Conservation (phyloP, 2,888 invertebrate genomes). For the Cartodere bifasciata region DNA sequence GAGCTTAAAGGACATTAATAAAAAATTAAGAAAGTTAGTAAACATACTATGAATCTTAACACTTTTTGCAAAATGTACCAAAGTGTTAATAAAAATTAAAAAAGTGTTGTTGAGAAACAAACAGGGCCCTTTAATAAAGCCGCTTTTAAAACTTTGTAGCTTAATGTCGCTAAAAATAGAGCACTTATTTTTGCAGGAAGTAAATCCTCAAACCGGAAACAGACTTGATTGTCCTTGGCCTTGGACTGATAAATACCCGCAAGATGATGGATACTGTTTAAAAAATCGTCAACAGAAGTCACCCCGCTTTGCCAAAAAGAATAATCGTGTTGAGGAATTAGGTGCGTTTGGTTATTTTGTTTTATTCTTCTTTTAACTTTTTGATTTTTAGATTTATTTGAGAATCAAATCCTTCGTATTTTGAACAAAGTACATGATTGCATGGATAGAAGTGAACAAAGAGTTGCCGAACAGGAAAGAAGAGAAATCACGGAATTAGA, state of each 20-base stretch:
- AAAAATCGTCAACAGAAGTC: slow-evolving; percentile 34
- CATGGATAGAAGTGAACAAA: slow-evolving; percentile 67
- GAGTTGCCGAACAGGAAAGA: slow-evolving; percentile 66
- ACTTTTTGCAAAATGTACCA: too few relatives aligned
- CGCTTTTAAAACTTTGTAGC: too few relatives aligned
- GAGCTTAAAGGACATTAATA: too few relatives aligned
- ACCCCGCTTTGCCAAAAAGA: slow-evolving; percentile 34
- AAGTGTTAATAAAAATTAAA: too few relatives aligned
- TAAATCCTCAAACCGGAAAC: slow-evolving; percentile 51
- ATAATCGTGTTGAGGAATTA: slow-evolving; percentile 26
- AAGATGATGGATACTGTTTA: slow-evolving; percentile 32
- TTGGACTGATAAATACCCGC: slow-evolving; percentile 35
- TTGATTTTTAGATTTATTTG: slow-evolving; percentile 35
- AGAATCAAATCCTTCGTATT: slow-evolving; percentile 52
- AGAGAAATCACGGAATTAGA: slow-evolving; percentile 69
- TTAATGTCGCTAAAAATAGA: too few relatives aligned
- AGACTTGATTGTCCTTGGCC: slow-evolving; percentile 45
- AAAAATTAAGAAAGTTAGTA: too few relatives aligned
- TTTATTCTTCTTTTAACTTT: neutral
- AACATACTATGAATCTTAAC: too few relatives aligned
- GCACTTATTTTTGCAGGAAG: slow-evolving; percentile 36
- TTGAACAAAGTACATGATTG: slow-evolving; percentile 58
- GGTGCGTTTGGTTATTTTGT: slow-evolving; percentile 18
- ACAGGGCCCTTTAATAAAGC: too few relatives aligned
- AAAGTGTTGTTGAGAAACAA: too few relatives aligned